Evolutionary conservation across 1,140 invertebrate species (phyloP).

Genomic region (Drosophila paulistorum): DNA sequence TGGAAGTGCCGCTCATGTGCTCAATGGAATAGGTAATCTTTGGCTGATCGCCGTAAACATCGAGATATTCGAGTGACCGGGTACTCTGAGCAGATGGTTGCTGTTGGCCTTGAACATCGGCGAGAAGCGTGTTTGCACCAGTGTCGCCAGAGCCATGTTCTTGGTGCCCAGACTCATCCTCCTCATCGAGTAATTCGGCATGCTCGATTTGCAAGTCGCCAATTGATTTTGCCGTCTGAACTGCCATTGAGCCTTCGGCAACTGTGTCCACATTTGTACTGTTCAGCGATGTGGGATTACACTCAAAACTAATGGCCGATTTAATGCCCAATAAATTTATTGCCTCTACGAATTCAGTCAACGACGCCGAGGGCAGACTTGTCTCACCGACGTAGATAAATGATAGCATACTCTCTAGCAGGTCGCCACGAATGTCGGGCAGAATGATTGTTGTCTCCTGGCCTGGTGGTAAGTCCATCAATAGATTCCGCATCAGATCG

Average conservation of each 20-base stretch:
- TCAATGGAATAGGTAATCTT: slow-evolving; percentile 81
- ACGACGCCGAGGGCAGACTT: slow-evolving; percentile 58
- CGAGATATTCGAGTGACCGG: slow-evolving; percentile 69
- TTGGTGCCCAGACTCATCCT: slow-evolving; percentile 42
- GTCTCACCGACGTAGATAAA: slow-evolving; percentile 81
- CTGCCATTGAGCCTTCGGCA: slow-evolving; percentile 33
- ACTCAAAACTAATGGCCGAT: slow-evolving; percentile 79
- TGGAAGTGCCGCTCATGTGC: slow-evolving; percentile 64
- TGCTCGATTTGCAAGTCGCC: slow-evolving; percentile 64
- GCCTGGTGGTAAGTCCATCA: slow-evolving; percentile 67
- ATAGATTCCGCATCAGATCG: slow-evolving; percentile 68
- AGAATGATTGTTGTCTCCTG: slow-evolving; percentile 75
- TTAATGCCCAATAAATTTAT: slow-evolving; percentile 79
- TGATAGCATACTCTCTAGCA: slow-evolving; percentile 72
- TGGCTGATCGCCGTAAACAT: slow-evolving; percentile 69
- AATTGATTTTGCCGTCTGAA: slow-evolving; percentile 62
- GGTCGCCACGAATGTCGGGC: slow-evolving; percentile 70
- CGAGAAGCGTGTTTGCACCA: slow-evolving; percentile 32
- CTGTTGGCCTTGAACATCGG: slow-evolving; percentile 30
- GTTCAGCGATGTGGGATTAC: slow-evolving; percentile 54
- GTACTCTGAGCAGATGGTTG: slow-evolving; percentile 33
- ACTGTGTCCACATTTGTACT: slow-evolving; percentile 21
- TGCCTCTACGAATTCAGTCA: slow-evolving; percentile 75
- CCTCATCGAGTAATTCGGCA: slow-evolving; percentile 64
- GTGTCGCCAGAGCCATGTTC: slow-evolving; percentile 14